Base-by-base conservation (phyloP, 2,797 vertebrate genomes). In the Gorsachius magnificus region DNA sequence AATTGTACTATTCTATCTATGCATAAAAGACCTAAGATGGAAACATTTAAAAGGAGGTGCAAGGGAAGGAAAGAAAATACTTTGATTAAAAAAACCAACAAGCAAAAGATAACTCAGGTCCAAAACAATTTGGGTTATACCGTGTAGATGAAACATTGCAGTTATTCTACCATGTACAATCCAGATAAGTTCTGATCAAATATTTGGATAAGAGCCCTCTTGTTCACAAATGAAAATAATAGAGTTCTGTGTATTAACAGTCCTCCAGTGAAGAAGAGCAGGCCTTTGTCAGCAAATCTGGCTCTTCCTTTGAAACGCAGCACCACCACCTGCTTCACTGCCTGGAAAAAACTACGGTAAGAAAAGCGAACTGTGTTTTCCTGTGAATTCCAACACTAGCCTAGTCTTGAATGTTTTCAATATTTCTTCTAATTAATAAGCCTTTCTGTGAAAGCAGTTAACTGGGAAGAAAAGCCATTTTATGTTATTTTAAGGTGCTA, bases 281-380 rank as follows among this genome's bases (percentile, higher is more conserved):
- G 82, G 98, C 98, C 20, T 98, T 99, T 97, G 98, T 99, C 96
- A 98, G 98, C 95, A 99, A 99, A 97, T 94, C 97, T 76, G 98
- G 98, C 96, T 98, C 98, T 65, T 98, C 95, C 94, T 99, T 99
- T 69, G 99, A 99, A 96, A 98, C 98, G 20, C 99, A 99, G 50
- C 99, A 99, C 85, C 98, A 99, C 95, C 99, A 99, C 97, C 99
- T 99, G 63, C 98, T 99, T 92, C 99, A 99, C 97, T 99, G 99
- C 97, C 98, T 99, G 96, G 99, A 99, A 98, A 99, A 99, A 97
- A 99, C 99, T 72, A 99, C 99, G 98, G 99, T 99, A 98, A 99
- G 99, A 78, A 95, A 74, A 78, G 25, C 71, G 84, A 38, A 17
- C 31, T 36, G n/a, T 69, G 29, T 66, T 77, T 85, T 51, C 57